These are phyloP conservation scores for Leptinotarsa lineolata DNA, from an alignment of 1,140 invertebrate species.

Conservation along the genomic window DNA sequence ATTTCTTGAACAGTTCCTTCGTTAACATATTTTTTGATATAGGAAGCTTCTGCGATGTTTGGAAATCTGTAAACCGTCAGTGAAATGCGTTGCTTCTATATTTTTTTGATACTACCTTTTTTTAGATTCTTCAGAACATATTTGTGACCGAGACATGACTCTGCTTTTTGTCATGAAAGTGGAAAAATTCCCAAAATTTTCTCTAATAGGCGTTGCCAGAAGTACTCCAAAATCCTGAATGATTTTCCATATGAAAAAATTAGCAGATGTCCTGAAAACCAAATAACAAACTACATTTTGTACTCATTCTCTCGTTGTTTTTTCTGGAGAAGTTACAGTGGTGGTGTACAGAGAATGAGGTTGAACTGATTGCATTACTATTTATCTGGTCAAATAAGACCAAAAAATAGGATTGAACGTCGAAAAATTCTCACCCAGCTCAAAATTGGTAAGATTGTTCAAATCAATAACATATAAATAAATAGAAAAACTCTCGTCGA, in stretches of 20 bases:
- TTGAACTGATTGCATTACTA: no score
- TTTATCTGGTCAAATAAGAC: no score
- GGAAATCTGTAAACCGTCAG: slow-evolving; percentile 32
- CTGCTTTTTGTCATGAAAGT: slow-evolving; percentile 10
- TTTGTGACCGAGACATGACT: neutral
- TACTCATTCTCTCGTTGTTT: no score
- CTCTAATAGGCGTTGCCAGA: neutral
- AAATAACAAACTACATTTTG: neutral
- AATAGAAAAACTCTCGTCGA: no score
- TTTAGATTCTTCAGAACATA: neutral
- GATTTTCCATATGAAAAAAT: slow-evolving; percentile 32
- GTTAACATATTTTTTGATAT: slow-evolving; percentile 30
- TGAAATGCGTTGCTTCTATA: neutral
- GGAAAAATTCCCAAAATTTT: neutral
- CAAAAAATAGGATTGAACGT: no score
- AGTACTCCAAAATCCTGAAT: slow-evolving; percentile 7
- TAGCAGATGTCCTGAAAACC: slow-evolving; percentile 23
- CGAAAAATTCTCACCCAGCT: no score
- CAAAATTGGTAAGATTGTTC: no score
- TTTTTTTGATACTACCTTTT: neutral
- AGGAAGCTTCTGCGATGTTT: slow-evolving; percentile 35
- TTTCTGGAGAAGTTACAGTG: no score
- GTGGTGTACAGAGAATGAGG: no score
- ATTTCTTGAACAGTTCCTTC: slow-evolving; percentile 25
- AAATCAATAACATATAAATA: no score